A percentile compares a stretch with the other conserved stretches of the same genome.
These are phyloP conservation scores for Mustelus asterias DNA, from an alignment of 2,113 vertebrate genomes.

Conservation along the genomic window DNA sequence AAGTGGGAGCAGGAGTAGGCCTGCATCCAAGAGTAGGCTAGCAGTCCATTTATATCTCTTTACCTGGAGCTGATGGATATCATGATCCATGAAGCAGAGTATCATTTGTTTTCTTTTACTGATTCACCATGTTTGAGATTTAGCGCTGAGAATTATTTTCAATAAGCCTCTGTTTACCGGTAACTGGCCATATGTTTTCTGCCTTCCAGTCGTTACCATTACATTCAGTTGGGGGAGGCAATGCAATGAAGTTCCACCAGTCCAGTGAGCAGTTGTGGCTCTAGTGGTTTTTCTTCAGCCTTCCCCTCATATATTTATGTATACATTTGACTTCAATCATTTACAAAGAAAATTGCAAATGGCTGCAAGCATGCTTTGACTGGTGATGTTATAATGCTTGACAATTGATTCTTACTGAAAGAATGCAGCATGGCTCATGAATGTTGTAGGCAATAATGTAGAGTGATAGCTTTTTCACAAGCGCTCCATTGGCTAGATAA, in stretches of 20 bases:
- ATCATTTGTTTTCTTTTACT: background rate
- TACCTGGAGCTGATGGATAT: background rate
- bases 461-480: background rate
- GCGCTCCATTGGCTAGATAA: background rate
- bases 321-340: background rate
- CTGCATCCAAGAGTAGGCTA: no score
- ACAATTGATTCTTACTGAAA: background rate
- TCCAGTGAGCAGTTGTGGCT: background rate
- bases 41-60: background rate
- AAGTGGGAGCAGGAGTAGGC: no score
- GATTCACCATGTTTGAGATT: background rate
- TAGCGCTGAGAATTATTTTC: background rate
- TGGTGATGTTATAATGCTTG: background rate
- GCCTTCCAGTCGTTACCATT: background rate
- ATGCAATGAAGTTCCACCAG: background rate
- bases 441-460: background rate
- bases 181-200: background rate
- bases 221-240: no score
- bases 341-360: conserved; percentile 7
- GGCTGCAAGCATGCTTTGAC: background rate
- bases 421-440: background rate
- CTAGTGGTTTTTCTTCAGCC: background rate
- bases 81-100: background rate
- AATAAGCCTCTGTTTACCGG: background rate
- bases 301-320: background rate